Evolutionary conservation across 1,140 invertebrate species (phyloP).

Genomic region (Lucilia sericata): DNA sequence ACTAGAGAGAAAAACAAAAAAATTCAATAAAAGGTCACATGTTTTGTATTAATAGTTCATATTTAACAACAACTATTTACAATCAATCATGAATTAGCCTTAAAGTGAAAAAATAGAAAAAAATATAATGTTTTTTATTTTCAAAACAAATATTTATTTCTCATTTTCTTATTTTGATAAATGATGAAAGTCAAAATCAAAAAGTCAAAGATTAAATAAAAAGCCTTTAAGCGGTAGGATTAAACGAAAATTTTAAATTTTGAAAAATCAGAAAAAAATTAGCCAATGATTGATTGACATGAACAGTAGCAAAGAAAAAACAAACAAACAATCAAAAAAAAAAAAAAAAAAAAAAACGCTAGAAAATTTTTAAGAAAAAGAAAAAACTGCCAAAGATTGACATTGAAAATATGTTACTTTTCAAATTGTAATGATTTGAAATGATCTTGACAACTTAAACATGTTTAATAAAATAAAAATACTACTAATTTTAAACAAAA

Average conservation of each 20-base stretch:
- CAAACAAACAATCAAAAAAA: not conserved
- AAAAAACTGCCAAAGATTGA: not conserved
- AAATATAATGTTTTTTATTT: not conserved
- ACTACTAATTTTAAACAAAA: not conserved
- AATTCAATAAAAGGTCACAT: not conserved
- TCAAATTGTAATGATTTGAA: conserved; percentile 29
- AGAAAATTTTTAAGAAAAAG: not conserved
- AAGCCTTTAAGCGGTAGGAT: conserved; percentile 19
- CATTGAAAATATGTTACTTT: conserved; percentile 38
- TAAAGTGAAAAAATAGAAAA: not conserved
- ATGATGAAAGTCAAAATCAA: conserved; percentile 42
- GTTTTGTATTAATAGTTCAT: not conserved
- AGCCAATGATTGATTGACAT: conserved; percentile 32
- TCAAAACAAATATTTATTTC: not conserved
- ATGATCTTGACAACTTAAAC: conserved; percentile 30
- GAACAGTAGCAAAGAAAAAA: conserved; percentile 30
- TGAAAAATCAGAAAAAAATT: conserved; percentile 9
- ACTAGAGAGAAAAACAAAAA: too few species aligned
- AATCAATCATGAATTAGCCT: conserved; percentile 29
- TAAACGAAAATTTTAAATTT: conserved; percentile 16
- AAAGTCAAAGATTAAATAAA: conserved; percentile 41
- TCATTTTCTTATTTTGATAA: not conserved
- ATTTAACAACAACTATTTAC: not conserved
- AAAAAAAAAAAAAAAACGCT: conserved; percentile 2
- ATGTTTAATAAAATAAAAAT: conserved; percentile 10